Conservation (phyloP, 2,113 vertebrate species). For the Zingel zingel region DNA sequence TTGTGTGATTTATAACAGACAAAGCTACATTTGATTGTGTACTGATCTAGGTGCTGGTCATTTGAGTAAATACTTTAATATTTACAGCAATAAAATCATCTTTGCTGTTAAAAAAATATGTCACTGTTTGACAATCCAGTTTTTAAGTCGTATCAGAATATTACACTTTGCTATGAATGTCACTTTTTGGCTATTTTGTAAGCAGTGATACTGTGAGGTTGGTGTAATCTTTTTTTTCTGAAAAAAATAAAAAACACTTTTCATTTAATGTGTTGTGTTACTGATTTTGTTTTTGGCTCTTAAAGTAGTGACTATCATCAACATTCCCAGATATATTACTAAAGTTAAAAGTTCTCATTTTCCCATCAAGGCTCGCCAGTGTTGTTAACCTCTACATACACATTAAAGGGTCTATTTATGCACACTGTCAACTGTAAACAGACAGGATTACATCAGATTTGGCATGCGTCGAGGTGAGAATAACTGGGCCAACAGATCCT, state of each 20-base stretch:
- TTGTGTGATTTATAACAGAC: neutral
- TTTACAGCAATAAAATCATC: conserved; percentile 17
- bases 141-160: neutral
- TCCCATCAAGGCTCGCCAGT: neutral
- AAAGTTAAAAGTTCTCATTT: neutral
- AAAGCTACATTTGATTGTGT: neutral
- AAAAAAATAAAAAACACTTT: conserved; percentile 57
- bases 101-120: neutral
- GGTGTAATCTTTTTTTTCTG: conserved; percentile 2
- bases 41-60: neutral
- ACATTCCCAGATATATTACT: neutral
- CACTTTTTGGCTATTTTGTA: conserved; percentile 20
- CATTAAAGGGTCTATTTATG: conserved; percentile 16
- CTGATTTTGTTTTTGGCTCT: neutral
- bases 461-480: conserved; percentile 30
- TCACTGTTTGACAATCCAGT: conserved; percentile 27
- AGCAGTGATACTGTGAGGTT: conserved; percentile 17
- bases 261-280: neutral
- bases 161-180: conserved; percentile 3
- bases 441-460: conserved; percentile 58
- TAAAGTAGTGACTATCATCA: neutral
- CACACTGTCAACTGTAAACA: conserved; percentile 33
- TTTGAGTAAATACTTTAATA: neutral
- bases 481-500: conserved; percentile 52
- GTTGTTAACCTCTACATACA: conserved; percentile 1